phyloP scores from a whole-genome alignment of 2,888 invertebrate genomes.

The Macrophya annulata region DNA sequence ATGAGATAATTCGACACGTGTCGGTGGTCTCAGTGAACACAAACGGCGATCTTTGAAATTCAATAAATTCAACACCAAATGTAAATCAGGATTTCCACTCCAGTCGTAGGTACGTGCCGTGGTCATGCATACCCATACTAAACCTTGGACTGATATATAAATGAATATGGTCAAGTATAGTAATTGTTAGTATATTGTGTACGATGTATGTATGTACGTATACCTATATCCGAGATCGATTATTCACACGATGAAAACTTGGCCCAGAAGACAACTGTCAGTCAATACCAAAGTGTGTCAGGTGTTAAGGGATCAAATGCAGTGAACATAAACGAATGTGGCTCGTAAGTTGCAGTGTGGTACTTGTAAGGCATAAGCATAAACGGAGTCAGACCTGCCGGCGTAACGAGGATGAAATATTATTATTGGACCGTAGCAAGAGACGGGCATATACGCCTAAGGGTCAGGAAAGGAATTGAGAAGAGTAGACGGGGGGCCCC shows the following conservation, averaged over 20 bases:
- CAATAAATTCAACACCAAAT: constrained; percentile 46
- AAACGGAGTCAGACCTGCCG: constrained; percentile 52
- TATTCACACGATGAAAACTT: constrained; percentile 6
- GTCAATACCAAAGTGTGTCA: background rate
- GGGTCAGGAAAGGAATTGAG: constrained; percentile 52
- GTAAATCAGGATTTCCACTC: constrained; percentile 32
- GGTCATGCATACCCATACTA: background rate
- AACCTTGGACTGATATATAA: background rate
- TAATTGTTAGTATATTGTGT: background rate
- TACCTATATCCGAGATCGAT: background rate
- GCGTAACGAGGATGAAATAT: constrained; percentile 58
- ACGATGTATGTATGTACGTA: background rate
- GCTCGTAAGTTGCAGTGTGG: constrained; percentile 42
- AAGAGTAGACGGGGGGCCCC: constrained; percentile 21
- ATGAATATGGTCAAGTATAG: background rate
- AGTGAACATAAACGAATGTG: constrained; percentile 34
- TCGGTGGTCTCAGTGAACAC: constrained; percentile 28
- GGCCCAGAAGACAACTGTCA: background rate
- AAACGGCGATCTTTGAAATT: constrained; percentile 42
- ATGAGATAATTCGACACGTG: constrained; percentile 52
- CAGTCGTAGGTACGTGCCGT: background rate
- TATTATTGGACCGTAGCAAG: constrained; percentile 56
- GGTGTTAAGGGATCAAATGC: constrained; percentile 47
- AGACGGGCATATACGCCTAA: constrained; percentile 41
- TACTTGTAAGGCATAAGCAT: constrained; percentile 50